These are phyloP conservation scores for Lottia gigantea DNA, from an alignment of 2,888 invertebrate genomes.

Conservation along the genomic window DNA sequence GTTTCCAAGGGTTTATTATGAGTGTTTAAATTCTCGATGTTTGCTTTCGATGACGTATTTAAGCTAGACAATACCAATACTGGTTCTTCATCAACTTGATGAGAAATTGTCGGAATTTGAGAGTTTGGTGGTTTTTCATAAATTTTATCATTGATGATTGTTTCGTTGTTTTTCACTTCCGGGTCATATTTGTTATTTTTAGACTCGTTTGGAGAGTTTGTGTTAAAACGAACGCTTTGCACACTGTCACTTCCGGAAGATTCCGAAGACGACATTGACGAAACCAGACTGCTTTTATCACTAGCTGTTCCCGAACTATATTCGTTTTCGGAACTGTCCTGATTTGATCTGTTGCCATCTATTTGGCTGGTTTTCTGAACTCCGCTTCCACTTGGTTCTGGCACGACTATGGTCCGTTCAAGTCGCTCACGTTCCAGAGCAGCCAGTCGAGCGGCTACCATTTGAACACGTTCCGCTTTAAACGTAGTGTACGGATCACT, in stretches of 20 bases:
- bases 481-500: slow-evolving; percentile 39
- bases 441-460: slow-evolving; percentile 24
- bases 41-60: too few relatives aligned
- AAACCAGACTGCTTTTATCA: slow-evolving; percentile 11
- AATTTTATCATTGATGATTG: background rate
- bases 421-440: background rate
- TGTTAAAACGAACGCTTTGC: background rate
- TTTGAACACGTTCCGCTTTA: slow-evolving; percentile 34
- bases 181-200: too few relatives aligned
- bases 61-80: background rate
- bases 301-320: background rate
- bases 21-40: too few relatives aligned
- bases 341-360: background rate
- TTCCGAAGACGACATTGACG: slow-evolving; percentile 4
- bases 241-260: background rate
- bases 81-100: background rate
- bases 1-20: too few relatives aligned
- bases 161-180: background rate
- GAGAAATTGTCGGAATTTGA: background rate
- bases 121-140: background rate
- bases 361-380: slow-evolving; percentile 4
- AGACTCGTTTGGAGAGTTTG: background rate
- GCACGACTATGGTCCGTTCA: slow-evolving; percentile 11
- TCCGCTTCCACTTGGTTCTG: slow-evolving; percentile 6
- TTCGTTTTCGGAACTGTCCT: slow-evolving; percentile 4